Conservation (phyloP, 2,113 vertebrate genomes). For the human region DNA sequence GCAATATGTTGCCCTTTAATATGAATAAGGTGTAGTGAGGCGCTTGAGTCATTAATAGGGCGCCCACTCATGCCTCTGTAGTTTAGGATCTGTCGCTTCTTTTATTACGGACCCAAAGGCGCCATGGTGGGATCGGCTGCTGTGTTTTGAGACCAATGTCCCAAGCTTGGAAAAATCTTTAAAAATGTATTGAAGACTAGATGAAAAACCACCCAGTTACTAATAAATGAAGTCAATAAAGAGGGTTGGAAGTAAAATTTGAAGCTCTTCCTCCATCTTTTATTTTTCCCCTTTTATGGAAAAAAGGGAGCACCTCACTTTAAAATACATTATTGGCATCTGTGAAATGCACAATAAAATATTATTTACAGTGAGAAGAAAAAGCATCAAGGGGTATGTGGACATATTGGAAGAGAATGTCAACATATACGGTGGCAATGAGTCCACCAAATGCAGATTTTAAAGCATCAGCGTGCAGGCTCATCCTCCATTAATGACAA, state of each 20-base stretch:
- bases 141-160: conserved; percentile 51
- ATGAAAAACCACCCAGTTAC: conserved; percentile 24
- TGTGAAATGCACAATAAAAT: conserved; percentile 1
- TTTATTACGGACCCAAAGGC: conserved; percentile 6
- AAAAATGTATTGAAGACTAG: conserved; percentile 27
- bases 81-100: conserved; percentile 57
- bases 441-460: not conserved
- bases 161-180: not conserved
- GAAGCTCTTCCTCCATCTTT: conserved; percentile 36
- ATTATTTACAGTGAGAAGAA: not conserved
- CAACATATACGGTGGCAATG: not conserved
- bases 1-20: conserved; percentile 93
- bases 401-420: not conserved
- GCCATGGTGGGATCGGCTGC: not conserved
- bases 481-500: not conserved
- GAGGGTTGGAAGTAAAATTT: not conserved
- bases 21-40: conserved; percentile 89
- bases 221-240: conserved; percentile 37
- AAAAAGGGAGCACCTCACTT: not conserved
- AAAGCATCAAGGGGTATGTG: not conserved
- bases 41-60: conserved; percentile 76
- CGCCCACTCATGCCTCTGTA: conserved; percentile 31
- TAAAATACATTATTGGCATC: not conserved
- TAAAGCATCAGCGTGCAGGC: not conserved
- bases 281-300: not conserved